Base-by-base conservation (phyloP, 2,888 invertebrate genomes). In the Papilio protenor region DNA sequence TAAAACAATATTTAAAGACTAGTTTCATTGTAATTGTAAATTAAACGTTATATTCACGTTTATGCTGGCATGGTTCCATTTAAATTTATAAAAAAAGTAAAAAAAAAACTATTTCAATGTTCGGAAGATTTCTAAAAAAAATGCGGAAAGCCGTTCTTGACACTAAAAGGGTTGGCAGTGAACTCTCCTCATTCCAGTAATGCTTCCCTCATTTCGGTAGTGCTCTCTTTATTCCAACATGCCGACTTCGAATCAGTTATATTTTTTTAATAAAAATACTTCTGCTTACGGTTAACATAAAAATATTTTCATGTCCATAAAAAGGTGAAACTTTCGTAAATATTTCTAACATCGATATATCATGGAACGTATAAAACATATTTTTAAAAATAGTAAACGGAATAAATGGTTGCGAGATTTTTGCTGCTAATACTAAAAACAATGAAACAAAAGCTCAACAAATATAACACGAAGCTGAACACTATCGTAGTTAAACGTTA, bases 131-230 rank as follows among this genome's bases (percentile, higher is more conserved):
- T 64, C 64, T 33, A 64, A 64, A 64, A 64, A 59, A 66, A 66
- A 66, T n/a, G 11, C 66, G 40, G 11, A 66, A 40, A 75, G 18
- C 52, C 33, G 61, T 64, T 40, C 52, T 59, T 69, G 70, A 78
- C 75, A 61, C 74, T 69, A 78, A 78, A 75, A 78, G 75, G 77
- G 75, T 75, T 78, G 71, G 75, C 77, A 74, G 74, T 78, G 77
- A 70, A 71, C 47, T 75, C 70, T 49, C 75, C 61, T 75, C 77
- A 73, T 78, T 75, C 70, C 23, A 52, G 74, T 74, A 75, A 78
- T 75, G 75, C 61, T 71, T 59, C 52, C 52, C 70, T 78, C 75
- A 71, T 78, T 78, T 70, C 61, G 52, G 49, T 78, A 78, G 71
- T 78, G 77, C 74, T 75, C 71, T 71, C 61, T 78, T 61, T 61